Evolutionary conservation across 2,113 vertebrate species (phyloP).

Genomic region (Mus musculus): GRCm39 chr6:59857501-59858000

Average conservation of each 20-base stretch:
- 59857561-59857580: too few species aligned
- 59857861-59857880: background rate
- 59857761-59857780: background rate
- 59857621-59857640: background rate
- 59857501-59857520: too few species aligned
- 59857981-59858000: background rate
- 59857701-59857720: background rate
- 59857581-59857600: too few species aligned
- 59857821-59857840: background rate
- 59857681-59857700: background rate
- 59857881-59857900: background rate
- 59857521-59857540: too few species aligned
- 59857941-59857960: background rate
- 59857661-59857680: background rate
- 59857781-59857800: background rate
- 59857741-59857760: background rate
- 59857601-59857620: too few species aligned
- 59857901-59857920: background rate
- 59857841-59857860: background rate
- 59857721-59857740: background rate
- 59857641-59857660: background rate
- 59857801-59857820: background rate
- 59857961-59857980: too few species aligned
- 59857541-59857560: too few species aligned
- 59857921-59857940: background rate